Percentiles rank a stretch among this genome's conserved stretches.
phyloP scores from a whole-genome alignment of 35 echinoderm and acorn worm species.

The Lytechinus variegatus region DNA sequence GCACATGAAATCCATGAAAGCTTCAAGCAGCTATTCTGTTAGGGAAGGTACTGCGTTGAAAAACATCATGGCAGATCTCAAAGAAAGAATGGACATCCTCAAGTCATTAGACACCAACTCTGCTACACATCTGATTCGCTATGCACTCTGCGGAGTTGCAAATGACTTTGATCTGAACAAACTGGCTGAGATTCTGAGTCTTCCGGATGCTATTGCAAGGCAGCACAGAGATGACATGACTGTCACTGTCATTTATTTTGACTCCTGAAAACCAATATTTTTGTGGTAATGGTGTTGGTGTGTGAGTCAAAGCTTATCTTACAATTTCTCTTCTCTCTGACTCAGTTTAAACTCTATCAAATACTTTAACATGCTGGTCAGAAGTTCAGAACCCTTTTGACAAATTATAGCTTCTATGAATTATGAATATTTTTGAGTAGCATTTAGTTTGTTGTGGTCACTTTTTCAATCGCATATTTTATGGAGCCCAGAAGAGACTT shows the following conservation, averaged over 20 bases:
- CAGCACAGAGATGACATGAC: conserved; percentile 96
- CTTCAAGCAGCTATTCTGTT: conserved; percentile 57
- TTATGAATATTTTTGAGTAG: too few relatives aligned
- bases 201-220: conserved; percentile 76
- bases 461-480: too few relatives aligned
- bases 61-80: conserved; percentile 63
- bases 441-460: too few relatives aligned
- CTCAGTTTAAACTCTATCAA: too few relatives aligned
- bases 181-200: conserved; percentile 76
- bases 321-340: not conserved
- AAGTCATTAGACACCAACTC: conserved; percentile 81
- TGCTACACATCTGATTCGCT: conserved; percentile 91
- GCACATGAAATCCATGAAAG: conserved; percentile 65
- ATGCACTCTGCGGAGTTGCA: conserved; percentile 79
- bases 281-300: not conserved
- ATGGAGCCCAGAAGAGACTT: too few relatives aligned
- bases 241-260: conserved; percentile 88
- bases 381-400: too few relatives aligned
- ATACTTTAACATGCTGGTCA: too few relatives aligned
- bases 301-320: not conserved
- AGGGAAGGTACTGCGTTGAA: conserved; percentile 41
- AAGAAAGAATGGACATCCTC: conserved; percentile 68
- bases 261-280: not conserved
- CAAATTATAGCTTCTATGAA: too few relatives aligned
- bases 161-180: conserved; percentile 79